A percentile compares a stretch with the other conserved stretches of the same genome.
Evolutionary conservation across 2,113 vertebrate genomes (phyloP).

Genomic region (Lycocorax pyrrhopterus): DNA sequence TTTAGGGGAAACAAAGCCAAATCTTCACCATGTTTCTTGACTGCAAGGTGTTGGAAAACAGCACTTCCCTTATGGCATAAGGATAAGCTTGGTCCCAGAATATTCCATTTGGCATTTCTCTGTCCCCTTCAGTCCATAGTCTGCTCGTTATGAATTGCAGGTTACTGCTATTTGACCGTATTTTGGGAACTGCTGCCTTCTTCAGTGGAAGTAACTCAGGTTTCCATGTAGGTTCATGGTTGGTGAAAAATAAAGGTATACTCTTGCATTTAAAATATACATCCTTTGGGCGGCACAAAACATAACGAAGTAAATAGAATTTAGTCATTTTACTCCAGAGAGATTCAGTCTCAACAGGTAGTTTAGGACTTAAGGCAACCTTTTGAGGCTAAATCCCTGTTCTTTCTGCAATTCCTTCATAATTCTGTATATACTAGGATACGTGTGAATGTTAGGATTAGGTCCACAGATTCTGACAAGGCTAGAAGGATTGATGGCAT

Average conservation of each 20-base stretch:
- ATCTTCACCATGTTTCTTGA: neutral
- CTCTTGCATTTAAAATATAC: neutral
- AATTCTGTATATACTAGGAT: neutral
- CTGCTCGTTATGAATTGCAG: fast-evolving
- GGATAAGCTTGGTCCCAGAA: neutral
- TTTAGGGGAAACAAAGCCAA: neutral
- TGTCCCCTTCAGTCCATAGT: neutral
- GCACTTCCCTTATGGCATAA: neutral
- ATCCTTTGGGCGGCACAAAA: neutral
- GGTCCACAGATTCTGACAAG: neutral
- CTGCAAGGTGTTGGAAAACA: neutral
- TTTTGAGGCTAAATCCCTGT: neutral
- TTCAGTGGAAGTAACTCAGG: neutral
- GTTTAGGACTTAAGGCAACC: neutral
- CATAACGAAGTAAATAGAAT: neutral
- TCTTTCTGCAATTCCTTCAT: neutral
- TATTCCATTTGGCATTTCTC: neutral
- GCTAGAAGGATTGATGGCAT: neutral
- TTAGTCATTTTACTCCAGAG: neutral
- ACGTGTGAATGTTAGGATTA: neutral
- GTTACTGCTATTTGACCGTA: neutral
- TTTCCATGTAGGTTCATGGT: neutral
- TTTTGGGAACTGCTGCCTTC: neutral
- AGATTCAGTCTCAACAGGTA: neutral
- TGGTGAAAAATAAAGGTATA: neutral